Percentiles rank a stretch among this genome's conserved stretches.
Evolutionary conservation across 2,888 invertebrate species (phyloP).

Genomic region (Drosophila lacicola): DNA sequence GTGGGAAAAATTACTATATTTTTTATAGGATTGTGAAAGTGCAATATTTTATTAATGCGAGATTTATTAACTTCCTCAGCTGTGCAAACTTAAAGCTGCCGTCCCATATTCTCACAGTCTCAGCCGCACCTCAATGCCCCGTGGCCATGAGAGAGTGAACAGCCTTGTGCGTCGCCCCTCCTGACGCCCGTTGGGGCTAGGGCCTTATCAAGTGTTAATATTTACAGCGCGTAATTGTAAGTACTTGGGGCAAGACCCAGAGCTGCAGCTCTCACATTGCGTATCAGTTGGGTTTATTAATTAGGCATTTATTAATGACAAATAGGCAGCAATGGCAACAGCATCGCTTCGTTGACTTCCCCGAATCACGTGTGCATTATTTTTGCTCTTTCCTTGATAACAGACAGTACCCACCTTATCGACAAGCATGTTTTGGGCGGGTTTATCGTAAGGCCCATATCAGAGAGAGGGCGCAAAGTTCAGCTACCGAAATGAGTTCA

Average conservation of each 20-base stretch:
- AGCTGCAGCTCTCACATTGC: conserved; percentile 6
- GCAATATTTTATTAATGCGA: background rate
- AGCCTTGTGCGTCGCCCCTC: conserved; percentile 12
- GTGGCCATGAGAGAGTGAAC: conserved; percentile 12
- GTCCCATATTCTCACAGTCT: conserved; percentile 31
- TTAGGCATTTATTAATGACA: conserved; percentile 44
- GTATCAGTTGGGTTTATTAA: conserved; percentile 52
- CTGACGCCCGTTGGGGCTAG: background rate
- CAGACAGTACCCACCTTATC: background rate
- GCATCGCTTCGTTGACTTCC: conserved; percentile 19
- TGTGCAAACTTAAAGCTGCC: conserved; percentile 20
- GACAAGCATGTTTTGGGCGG: background rate
- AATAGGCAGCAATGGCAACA: conserved; percentile 23
- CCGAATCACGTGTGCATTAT: conserved; percentile 25
- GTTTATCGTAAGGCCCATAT: conserved; percentile 16
- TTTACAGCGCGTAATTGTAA: conserved; percentile 53
- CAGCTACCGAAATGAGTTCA: conserved; percentile 18
- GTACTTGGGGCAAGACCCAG: conserved; percentile 36
- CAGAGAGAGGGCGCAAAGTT: conserved; percentile 39
- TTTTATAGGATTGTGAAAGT: background rate
- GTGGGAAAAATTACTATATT: too few species aligned
- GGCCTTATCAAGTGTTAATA: conserved; percentile 50
- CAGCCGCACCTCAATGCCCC: conserved; percentile 20
- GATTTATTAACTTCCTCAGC: background rate
- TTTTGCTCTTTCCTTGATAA: conserved; percentile 19